Percentiles rank a stretch among this genome's conserved stretches.
Conservation (phyloP, 2,797 vertebrate species). For the Tokudaia tokunoshimensis region DNA sequence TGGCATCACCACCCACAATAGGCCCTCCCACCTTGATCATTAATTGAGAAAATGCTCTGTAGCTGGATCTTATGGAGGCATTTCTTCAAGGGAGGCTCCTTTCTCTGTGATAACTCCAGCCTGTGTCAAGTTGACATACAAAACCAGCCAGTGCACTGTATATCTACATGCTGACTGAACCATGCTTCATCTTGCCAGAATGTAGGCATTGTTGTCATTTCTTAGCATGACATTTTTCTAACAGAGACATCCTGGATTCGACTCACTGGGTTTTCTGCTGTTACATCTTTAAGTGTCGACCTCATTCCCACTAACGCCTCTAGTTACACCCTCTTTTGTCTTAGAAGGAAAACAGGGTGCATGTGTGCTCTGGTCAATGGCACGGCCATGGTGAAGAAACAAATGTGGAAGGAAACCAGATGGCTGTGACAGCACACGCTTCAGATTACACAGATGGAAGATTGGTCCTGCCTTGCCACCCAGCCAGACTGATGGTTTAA, state of each 20-base stretch:
- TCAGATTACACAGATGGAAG: conserved; percentile 82
- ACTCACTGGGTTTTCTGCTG: conserved; percentile 73
- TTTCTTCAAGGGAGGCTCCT: no score
- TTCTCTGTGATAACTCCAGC: no score
- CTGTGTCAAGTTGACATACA: no score
- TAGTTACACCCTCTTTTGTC: conserved; percentile 73
- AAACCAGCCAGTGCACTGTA: no score
- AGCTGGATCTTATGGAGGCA: no score
- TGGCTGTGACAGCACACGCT: conserved; percentile 70
- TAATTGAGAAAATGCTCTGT: no score
- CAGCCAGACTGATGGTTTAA: conserved; percentile 80
- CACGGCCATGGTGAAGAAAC: conserved; percentile 63
- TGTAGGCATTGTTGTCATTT: neutral
- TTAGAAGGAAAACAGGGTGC: conserved; percentile 80
- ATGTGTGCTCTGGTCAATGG: conserved; percentile 60
- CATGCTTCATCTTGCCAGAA: conserved; percentile 74
- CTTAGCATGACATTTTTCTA: conserved; percentile 77
- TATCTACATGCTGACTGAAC: conserved; percentile 72
- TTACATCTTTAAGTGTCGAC: conserved; percentile 70
- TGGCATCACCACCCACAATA: no score
- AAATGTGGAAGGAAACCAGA: conserved; percentile 72
- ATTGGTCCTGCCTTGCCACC: conserved; percentile 77
- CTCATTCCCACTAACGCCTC: neutral
- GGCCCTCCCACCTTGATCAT: no score
- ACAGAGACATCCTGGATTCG: conserved; percentile 65